Base-by-base conservation (phyloP, 2,797 vertebrate genomes). In the Esox lucius region DNA sequence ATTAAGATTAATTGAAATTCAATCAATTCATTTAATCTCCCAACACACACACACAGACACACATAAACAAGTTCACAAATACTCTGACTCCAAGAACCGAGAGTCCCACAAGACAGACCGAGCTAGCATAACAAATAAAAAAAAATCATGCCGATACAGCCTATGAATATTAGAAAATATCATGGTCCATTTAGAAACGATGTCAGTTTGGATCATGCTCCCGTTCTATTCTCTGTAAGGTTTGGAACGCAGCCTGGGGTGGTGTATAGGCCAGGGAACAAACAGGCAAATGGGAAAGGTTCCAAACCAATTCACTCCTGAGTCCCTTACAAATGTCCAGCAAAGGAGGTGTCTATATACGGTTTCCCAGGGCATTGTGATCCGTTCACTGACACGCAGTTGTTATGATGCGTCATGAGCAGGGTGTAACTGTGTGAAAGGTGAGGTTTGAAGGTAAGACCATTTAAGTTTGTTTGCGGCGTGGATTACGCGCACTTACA, bases 1-100 rank as follows among this genome's bases (percentile, higher is more conserved):
- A 74, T 84, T 81, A 70, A 75, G 53, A 80, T 79, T 72, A 81
- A 79, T 80, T 75, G 68, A 81, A 80, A 82, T 77, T 75, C 73
- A 77, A 74, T 77, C 64, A 66, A 78, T 80, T 75, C 70, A 79
- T 79, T 79, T 78, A 74, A 80, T 77, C 75, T 78, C 67, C 73
- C 42, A 62, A 51, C 77, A 72, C 61, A 67, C 68, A 75, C 48
- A 9, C 33, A 62, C 22, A 68, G 42, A 64, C 62, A 74, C 59
- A 73, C 22, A 35, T 68, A 61, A 19, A 26, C 53, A 19, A 31
- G n/a, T 56, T 35, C 22, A 59, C 66, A 35, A 26, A 75, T 33
- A 53, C 48, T 61, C 24, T 48, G 53, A 67, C 66, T 61, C 24
- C 31, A 33, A 70, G 59, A 70, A 16, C 26, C 26, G 16, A 17